Evolutionary conservation across 2,113 vertebrate species (phyloP), one percentile per base, ranked within the genome.

Genomic region (Polyodon spathula): DNA sequence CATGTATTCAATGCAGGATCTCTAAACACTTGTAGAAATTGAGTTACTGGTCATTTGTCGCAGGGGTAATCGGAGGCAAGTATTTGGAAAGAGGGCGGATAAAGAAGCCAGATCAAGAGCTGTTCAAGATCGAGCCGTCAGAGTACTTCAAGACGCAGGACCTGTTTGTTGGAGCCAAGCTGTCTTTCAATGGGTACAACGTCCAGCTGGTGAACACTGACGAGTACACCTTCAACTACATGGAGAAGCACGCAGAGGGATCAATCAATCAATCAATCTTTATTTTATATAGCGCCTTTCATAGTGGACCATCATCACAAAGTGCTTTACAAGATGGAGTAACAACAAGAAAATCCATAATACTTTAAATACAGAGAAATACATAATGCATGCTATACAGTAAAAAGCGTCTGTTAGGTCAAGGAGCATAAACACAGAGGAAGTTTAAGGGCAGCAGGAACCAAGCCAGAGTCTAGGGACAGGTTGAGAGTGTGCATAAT

Each of bases 141-240:
- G 76, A 92, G 68, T 94, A 86, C 68, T 88, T 92, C 57, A 76
- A 72, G 42, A 80, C 86, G n/a, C 81, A 83, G 74, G 86, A 97
- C 74, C 78, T 97, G 53, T 92, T 87, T 62, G 73, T 97, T 2
- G 95, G 95, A 72, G 84, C 86, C 15, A 80, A 46, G 54, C 54
- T 97, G 66, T 83, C 75, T 62, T 62, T 97, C 71, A 86, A 90
- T 74, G 87, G 84, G 27, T 76, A 83, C 63, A 46, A 72, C 46
- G 95, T 97, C 74, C 65, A 76, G 63, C 70, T 97, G 63, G 71
- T 93, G 58, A 86, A 84, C 68, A 91, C 91, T 6, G 93, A 97
- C 68, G 90, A 94, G 46, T 97, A 92, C 73, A 89, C 89, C 0
- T 80, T 93, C 58, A 87, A 64, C 56, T 95, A 93, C 73, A 95